phyloP scores from a whole-genome alignment of 2,797 vertebrate species.

The Lycodopsis pacificus region DNA sequence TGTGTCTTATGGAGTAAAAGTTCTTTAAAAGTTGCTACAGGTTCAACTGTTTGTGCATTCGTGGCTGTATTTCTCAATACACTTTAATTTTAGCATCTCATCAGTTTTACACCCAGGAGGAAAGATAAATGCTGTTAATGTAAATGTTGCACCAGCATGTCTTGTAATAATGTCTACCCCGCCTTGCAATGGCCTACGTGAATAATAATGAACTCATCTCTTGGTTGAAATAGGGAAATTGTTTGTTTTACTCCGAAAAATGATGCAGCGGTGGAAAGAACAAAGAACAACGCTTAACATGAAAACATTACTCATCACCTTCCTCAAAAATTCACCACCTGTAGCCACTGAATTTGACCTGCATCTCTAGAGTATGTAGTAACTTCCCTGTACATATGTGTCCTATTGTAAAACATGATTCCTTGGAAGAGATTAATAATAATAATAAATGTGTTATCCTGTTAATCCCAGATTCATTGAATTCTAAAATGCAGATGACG shows the following conservation, averaged over 20 bases:
- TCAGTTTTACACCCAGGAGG: background rate
- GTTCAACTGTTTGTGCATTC: background rate
- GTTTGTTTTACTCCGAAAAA: background rate
- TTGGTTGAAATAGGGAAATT: background rate
- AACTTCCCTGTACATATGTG: background rate
- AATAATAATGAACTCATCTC: background rate
- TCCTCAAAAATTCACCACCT: background rate
- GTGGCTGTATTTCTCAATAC: no score
- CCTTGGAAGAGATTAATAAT: background rate
- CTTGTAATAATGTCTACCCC: background rate
- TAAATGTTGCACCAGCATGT: background rate
- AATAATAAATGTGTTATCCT: background rate
- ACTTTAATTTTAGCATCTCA: no score
- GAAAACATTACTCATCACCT: background rate
- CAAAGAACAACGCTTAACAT: background rate
- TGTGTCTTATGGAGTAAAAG: background rate
- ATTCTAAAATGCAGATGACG: background rate
- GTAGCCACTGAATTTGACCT: no score
- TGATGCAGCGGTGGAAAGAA: accelerated
- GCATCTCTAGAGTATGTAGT: background rate
- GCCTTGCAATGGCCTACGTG: background rate
- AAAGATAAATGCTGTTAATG: background rate
- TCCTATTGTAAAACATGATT: background rate
- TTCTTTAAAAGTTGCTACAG: background rate
- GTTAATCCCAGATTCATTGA: background rate